These are phyloP conservation scores for Drosophila yooni DNA, from an alignment of 2,888 invertebrate genomes.

Conservation along the genomic window DNA sequence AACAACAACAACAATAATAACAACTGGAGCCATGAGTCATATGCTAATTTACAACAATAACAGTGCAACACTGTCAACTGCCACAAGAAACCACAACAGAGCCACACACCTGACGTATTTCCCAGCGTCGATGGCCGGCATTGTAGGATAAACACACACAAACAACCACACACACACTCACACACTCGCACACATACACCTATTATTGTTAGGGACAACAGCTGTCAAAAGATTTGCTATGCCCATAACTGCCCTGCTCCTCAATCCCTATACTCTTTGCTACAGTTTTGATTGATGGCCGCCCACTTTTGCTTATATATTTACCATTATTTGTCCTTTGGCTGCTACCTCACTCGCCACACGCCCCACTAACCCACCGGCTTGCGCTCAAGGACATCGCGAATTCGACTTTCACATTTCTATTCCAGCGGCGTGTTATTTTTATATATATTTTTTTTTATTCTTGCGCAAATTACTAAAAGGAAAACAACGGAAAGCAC, in stretches of 20 bases:
- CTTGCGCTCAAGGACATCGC: constrained; percentile 57
- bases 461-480: constrained; percentile 47
- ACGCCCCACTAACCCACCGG: no score
- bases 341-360: not conserved
- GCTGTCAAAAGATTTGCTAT: constrained; percentile 42
- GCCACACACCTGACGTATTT: constrained; percentile 59
- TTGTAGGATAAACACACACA: constrained; percentile 39
- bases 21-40: constrained; percentile 62
- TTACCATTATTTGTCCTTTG: constrained; percentile 40
- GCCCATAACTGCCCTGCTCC: not conserved
- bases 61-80: constrained; percentile 25
- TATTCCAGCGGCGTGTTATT: not conserved
- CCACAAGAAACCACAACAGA: constrained; percentile 17
- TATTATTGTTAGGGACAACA: constrained; percentile 28
- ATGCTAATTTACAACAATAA: constrained; percentile 69
- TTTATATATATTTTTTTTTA: constrained; percentile 1
- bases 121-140: constrained; percentile 51
- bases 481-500: constrained; percentile 70
- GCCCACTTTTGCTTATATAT: constrained; percentile 46
- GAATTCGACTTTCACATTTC: constrained; percentile 20
- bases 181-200: constrained; percentile 6
- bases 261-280: not conserved
- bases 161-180: not conserved
- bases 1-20: constrained; percentile 9
- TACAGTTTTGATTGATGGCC: constrained; percentile 69